Percentiles rank a stretch among this genome's conserved stretches.
phyloP scores from a whole-genome alignment of 2,797 vertebrate genomes.

The Heterohyrax brucei region DNA sequence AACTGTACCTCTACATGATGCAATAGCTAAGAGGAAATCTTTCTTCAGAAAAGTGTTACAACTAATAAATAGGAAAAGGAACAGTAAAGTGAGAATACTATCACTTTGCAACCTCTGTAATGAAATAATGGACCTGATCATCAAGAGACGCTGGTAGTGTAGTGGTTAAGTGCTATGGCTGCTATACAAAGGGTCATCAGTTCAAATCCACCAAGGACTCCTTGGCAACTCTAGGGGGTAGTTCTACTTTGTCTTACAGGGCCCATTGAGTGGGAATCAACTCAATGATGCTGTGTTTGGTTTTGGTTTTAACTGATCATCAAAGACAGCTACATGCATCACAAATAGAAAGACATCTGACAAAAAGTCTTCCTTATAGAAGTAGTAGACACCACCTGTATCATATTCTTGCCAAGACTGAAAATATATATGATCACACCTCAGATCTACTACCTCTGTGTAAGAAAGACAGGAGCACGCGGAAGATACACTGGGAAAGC shows the following conservation, averaged over 20 bases:
- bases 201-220: too few species aligned
- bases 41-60: background rate
- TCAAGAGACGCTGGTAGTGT: too few species aligned
- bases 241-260: too few species aligned
- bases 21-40: accelerated
- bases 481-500: background rate
- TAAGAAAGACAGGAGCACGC: background rate
- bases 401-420: background rate
- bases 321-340: background rate
- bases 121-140: too few species aligned
- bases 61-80: background rate
- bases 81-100: too few species aligned
- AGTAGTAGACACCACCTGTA: background rate
- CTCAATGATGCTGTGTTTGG: too few species aligned
- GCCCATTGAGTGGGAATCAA: too few species aligned
- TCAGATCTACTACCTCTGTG: background rate
- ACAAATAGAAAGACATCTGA: background rate
- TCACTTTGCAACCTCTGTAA: too few species aligned
- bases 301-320: background rate
- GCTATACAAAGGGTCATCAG: too few species aligned
- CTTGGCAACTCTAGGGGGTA: too few species aligned
- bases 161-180: too few species aligned
- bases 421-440: background rate
- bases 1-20: too few species aligned
- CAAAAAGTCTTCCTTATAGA: background rate